A percentile compares a stretch with the other conserved stretches of the same genome.
phyloP scores from a whole-genome alignment of 1,140 invertebrate genomes.

The Acyrthosiphon pisum region DNA sequence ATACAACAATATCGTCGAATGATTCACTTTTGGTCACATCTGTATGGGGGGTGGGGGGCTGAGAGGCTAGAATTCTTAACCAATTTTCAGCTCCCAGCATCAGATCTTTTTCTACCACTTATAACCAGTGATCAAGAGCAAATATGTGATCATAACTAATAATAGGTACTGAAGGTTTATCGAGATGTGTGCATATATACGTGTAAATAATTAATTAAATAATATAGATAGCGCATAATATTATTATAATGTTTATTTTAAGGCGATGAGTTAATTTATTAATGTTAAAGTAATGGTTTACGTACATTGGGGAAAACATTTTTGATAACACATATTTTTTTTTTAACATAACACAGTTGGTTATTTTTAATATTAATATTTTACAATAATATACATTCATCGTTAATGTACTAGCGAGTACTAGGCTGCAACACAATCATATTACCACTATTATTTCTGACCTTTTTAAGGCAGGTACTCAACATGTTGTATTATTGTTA shows the following conservation, averaged over 20 bases:
- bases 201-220: background rate
- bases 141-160: background rate
- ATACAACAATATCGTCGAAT: background rate
- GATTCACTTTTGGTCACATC: background rate
- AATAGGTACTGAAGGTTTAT: background rate
- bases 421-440: background rate
- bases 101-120: background rate
- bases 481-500: background rate
- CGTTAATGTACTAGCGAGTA: too few species aligned
- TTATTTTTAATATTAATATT: too few species aligned
- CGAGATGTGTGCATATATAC: background rate
- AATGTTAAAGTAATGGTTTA: background rate
- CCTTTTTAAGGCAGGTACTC: background rate
- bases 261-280: background rate
- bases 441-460: background rate
- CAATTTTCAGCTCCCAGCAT: background rate
- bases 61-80: background rate
- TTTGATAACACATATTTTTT: slow-evolving; percentile 1
- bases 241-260: background rate
- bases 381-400: too few species aligned
- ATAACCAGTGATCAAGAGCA: background rate
- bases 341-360: background rate
- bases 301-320: background rate
- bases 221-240: background rate
- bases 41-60: background rate